Evolutionary conservation across 1,140 invertebrate species (phyloP).

Genomic region (Sweltsa coloradensis): DNA sequence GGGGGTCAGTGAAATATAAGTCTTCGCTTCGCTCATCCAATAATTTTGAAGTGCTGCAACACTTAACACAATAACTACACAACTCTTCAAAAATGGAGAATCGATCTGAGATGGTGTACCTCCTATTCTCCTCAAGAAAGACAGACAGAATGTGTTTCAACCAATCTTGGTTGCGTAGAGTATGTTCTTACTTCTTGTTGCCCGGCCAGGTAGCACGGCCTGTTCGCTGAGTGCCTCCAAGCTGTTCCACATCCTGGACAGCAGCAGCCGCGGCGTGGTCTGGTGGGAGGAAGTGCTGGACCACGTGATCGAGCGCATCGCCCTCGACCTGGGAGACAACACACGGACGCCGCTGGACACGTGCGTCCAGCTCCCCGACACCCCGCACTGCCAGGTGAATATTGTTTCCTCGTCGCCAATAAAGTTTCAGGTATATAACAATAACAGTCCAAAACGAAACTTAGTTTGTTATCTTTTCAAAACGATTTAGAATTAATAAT

Average conservation of each 20-base stretch:
- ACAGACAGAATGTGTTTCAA: too few relatives aligned
- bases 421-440: too few relatives aligned
- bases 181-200: not conserved
- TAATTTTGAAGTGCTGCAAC: too few relatives aligned
- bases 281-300: conserved; percentile 11
- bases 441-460: too few relatives aligned
- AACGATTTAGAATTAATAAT: too few relatives aligned
- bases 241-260: conserved; percentile 1
- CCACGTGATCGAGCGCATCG: conserved; percentile 3
- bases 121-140: too few relatives aligned
- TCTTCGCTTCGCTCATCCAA: too few relatives aligned
- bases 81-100: too few relatives aligned
- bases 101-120: too few relatives aligned
- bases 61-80: too few relatives aligned
- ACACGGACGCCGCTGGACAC: not conserved
- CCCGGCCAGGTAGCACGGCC: not conserved
- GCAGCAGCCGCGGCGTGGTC: not conserved
- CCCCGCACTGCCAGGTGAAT: conserved; percentile 1
- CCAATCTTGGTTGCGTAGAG: not conserved
- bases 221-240: not conserved
- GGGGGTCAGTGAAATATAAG: too few relatives aligned
- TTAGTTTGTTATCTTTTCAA: too few relatives aligned
- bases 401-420: not conserved
- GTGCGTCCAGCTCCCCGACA: not conserved
- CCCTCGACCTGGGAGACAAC: not conserved